Evolutionary conservation across 1,140 invertebrate genomes (phyloP).

Genomic region (Ips typographus): DNA sequence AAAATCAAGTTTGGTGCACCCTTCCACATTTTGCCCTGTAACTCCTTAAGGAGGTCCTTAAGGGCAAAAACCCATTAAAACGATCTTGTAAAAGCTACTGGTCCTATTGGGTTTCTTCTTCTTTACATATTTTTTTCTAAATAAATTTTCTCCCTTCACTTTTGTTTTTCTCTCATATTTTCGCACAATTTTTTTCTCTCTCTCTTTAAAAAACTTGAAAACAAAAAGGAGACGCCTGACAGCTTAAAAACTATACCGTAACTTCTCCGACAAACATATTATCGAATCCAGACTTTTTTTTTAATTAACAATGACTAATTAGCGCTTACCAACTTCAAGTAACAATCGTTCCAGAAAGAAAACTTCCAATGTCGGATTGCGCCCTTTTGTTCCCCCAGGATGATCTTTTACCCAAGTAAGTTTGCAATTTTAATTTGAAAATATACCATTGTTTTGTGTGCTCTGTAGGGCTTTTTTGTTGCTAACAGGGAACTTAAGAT

Average conservation of each 20-base stretch:
- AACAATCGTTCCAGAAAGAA: conserved; percentile 38
- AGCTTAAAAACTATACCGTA: conserved; percentile 20
- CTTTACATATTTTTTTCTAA: too few species aligned
- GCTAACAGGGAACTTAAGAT: conserved; percentile 12
- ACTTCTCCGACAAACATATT: conserved; percentile 31
- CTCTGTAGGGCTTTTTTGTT: neutral
- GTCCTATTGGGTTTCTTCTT: too few species aligned
- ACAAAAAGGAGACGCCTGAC: conserved; percentile 7
- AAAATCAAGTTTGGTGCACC: too few species aligned
- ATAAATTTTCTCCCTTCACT: too few species aligned
- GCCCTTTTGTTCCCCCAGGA: conserved; percentile 37
- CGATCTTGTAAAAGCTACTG: too few species aligned
- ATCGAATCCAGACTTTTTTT: conserved; percentile 41
- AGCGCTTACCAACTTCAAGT: conserved; percentile 43
- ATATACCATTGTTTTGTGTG: conserved; percentile 15
- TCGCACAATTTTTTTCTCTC: too few species aligned
- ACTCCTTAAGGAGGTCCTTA: too few species aligned
- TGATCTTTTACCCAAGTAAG: conserved; percentile 36
- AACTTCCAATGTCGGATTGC: conserved; percentile 41
- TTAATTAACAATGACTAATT: conserved; percentile 46
- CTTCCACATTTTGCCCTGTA: too few species aligned
- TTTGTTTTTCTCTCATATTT: too few species aligned
- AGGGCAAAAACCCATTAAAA: too few species aligned
- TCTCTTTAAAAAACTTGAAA: neutral
- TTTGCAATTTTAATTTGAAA: conserved; percentile 34